phyloP scores from a whole-genome alignment of 64 coral and sea anemone species.

The Acropora tenuis region DNA sequence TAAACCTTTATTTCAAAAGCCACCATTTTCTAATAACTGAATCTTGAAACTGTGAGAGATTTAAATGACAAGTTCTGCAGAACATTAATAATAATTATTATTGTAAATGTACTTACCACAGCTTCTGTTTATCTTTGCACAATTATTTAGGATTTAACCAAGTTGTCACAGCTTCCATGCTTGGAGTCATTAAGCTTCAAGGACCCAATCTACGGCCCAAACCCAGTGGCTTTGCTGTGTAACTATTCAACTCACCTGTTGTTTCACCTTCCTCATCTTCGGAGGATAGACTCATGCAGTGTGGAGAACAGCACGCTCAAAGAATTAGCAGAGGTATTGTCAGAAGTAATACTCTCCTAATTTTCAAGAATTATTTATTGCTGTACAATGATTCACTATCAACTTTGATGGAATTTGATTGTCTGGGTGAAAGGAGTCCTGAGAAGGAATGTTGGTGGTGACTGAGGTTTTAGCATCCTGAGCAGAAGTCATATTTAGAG shows the following conservation, averaged over 20 bases:
- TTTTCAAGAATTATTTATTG: neutral
- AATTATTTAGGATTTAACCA: conserved; percentile 77
- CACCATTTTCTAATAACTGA: too few species aligned
- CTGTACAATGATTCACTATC: too few species aligned
- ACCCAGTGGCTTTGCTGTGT: conserved; percentile 88
- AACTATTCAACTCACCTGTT: conserved; percentile 95
- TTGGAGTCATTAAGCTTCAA: conserved; percentile 81
- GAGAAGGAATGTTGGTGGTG: too few species aligned
- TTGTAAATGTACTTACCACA: neutral
- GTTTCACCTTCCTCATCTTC: conserved; percentile 84
- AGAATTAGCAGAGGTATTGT: conserved; percentile 81
- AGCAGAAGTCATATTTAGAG: too few species aligned
- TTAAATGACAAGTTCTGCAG: too few species aligned
- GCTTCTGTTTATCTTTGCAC: neutral
- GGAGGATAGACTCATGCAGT: conserved; percentile 84
- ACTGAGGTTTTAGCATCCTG: too few species aligned
- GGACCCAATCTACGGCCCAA: conserved; percentile 92
- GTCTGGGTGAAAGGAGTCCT: too few species aligned
- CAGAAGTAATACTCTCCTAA: neutral
- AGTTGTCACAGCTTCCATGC: conserved; percentile 71
- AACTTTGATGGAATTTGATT: too few species aligned
- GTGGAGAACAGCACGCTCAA: conserved; percentile 85
- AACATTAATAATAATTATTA: neutral
- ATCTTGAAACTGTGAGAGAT: too few species aligned
- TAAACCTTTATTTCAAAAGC: too few species aligned